Conservation (phyloP, 2,797 vertebrate genomes). For the Neopelma chrysocephalum region DNA sequence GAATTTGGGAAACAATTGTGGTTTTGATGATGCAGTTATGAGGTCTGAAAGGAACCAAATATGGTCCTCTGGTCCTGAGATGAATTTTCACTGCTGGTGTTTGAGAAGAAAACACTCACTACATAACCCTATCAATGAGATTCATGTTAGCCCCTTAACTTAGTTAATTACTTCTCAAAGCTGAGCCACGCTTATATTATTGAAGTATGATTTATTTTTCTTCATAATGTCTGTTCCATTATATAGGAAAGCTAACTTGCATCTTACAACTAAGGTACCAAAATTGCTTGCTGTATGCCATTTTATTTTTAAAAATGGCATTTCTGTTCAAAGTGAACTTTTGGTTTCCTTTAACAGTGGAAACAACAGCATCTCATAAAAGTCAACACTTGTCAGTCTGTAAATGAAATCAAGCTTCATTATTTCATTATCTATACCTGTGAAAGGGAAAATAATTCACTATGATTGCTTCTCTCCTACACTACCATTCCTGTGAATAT, state of each 20-base stretch:
- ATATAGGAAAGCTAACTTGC: background rate
- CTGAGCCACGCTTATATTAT: background rate
- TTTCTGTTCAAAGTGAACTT: background rate
- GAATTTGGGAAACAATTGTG: background rate
- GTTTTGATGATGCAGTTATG: background rate
- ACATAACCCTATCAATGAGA: background rate
- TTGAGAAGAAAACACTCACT: background rate
- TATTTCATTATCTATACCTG: background rate
- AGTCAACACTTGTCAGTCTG: background rate
- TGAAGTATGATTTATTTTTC: background rate
- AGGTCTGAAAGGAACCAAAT: background rate
- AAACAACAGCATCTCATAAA: background rate
- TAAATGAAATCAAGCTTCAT: background rate
- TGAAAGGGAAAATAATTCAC: constrained; percentile 35
- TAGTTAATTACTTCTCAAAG: background rate
- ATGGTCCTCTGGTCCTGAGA: background rate
- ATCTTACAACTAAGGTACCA: background rate
- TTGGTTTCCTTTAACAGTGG: background rate
- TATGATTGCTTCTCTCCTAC: constrained; percentile 15
- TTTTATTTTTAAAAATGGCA: background rate
- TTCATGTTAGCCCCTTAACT: background rate
- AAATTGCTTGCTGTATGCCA: background rate
- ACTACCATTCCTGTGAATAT: constrained; percentile 7
- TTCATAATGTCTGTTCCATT: background rate
- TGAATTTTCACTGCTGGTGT: background rate